A percentile compares a stretch with the other conserved stretches of the same genome.
Conservation (phyloP, 2,888 invertebrate genomes). For the Catocala sponsa region DNA sequence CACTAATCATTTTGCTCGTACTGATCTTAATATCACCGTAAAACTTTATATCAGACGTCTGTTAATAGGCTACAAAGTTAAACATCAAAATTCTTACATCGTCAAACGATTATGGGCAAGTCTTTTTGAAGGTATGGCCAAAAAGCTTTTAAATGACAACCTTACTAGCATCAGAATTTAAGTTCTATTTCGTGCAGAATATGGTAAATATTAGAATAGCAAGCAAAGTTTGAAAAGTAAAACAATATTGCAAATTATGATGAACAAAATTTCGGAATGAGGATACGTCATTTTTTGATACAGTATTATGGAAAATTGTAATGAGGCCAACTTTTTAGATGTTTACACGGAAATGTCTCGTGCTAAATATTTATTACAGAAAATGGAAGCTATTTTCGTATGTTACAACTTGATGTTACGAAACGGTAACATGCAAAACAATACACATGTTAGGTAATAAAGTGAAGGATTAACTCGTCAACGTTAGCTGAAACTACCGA, state of each 20-base stretch:
- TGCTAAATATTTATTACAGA: too few species aligned
- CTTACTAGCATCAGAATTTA: not conserved
- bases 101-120: constrained; percentile 31
- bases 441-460: too few species aligned
- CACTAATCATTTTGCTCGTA: too few species aligned
- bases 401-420: too few species aligned
- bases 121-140: constrained; percentile 28
- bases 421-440: too few species aligned
- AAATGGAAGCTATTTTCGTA: too few species aligned
- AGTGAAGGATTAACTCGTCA: too few species aligned
- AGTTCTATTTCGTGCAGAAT: not conserved
- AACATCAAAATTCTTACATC: constrained; percentile 24
- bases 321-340: too few species aligned
- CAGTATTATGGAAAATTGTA: too few species aligned
- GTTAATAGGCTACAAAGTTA: constrained; percentile 28
- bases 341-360: too few species aligned
- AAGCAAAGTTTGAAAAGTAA: constrained; percentile 1
- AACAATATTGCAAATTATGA: constrained; percentile 4
- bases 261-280: not conserved
- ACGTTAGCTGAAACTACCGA: too few species aligned
- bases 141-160: constrained; percentile 24
- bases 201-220: constrained; percentile 11
- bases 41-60: constrained; percentile 1
- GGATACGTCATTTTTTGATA: not conserved
- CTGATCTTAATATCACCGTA: too few species aligned